Evolutionary conservation across 1,140 invertebrate genomes (phyloP).

Genomic region (Leptinotarsa defecta): DNA sequence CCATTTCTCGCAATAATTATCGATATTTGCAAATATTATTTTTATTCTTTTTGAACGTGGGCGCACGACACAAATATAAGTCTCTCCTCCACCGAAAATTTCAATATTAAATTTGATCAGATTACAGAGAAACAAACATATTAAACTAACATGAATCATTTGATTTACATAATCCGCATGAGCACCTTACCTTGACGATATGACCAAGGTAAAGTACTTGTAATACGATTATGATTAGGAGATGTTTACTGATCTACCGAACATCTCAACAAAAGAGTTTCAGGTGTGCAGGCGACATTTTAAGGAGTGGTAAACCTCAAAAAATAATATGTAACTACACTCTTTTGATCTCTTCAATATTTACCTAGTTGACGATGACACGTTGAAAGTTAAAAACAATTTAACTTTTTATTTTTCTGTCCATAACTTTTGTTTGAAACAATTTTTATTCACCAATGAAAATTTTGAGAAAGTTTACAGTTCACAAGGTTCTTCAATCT

Average conservation of each 20-base stretch:
- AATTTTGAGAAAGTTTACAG: too few species aligned
- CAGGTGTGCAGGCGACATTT: background rate
- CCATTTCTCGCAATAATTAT: background rate
- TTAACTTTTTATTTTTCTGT: background rate
- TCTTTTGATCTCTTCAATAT: background rate
- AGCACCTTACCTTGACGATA: background rate
- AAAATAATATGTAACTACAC: background rate
- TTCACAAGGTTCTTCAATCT: too few species aligned
- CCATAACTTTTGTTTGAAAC: background rate
- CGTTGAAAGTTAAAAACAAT: background rate
- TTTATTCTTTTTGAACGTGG: too few species aligned
- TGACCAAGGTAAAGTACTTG: slow-evolving; percentile 2
- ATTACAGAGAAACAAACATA: slow-evolving; percentile 5
- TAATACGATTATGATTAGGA: slow-evolving; percentile 10
- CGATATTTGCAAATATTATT: background rate
- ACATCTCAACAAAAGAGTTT: background rate
- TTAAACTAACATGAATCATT: slow-evolving; percentile 1
- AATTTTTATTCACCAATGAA: too few species aligned
- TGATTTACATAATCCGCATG: slow-evolving; percentile 11
- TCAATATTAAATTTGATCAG: slow-evolving; percentile 13
- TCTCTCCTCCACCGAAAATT: background rate
- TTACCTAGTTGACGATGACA: background rate
- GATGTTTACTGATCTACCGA: background rate
- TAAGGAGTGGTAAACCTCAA: background rate
- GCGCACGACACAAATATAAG: too few species aligned